Evolutionary conservation across 1,140 invertebrate species (phyloP), one percentile per base, ranked within the genome.

Genomic region (Archivesica marissinica): DNA sequence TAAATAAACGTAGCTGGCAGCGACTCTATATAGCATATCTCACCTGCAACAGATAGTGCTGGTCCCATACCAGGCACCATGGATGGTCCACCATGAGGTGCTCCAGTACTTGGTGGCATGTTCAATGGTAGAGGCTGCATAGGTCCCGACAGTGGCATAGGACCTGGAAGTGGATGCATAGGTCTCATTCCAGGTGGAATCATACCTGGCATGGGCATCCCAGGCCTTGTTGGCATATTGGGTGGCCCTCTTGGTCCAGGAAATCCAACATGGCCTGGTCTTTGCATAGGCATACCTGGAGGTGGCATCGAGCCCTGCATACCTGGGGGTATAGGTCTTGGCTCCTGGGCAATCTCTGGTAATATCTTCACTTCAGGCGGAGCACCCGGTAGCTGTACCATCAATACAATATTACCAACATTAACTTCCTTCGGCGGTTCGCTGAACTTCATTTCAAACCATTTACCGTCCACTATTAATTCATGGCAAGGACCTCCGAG

Each of bases 401-500:
- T 98, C 93, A 98, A 97, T 86, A 96, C 96, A 83, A 96, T 96
- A 25, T 96, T 90, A 15, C 91, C 92, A 15, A 93, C 74, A 50
- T 79, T 87, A n/a, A 94, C 90, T 50, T 89, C 88, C 78, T 89
- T 91, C 28, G 89, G 88, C 33, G 89, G 86, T 33, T 90, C 93
- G 85, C 88, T 90, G 90, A 94, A 94, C 78, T 91, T 90, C 17
- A 94, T 86, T 76, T 93, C 93, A 87, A 89, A 93, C 90, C 91
- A 92, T 78, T 90, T 96, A 30, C 96, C 96, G 35, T 99, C 95
- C 70, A 96, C 95, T 74, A 98, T 96, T 0, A 97, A 96, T 90
- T 94, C 92, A 88, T 98, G 97, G 0, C 98, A 98, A 52, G 98
- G 95, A 13, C 98, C 98, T 64, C 98, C 98, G 95, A 98, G 99